Evolutionary conservation across 2,888 invertebrate genomes (phyloP).

Genomic region (Torymus auratus): DNA sequence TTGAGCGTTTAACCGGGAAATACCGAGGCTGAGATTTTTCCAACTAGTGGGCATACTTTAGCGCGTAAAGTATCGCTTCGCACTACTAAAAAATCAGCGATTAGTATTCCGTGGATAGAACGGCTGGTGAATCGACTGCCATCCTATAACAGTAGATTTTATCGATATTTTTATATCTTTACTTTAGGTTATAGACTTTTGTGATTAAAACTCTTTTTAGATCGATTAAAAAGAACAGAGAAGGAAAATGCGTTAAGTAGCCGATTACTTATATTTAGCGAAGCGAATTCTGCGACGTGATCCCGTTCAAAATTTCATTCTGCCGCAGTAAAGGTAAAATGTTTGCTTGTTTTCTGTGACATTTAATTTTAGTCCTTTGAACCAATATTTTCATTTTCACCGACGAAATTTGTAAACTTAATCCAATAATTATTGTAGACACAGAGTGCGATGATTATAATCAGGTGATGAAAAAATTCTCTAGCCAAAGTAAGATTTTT

Average conservation of each 20-base stretch:
- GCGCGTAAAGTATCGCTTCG: no score
- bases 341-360: background rate
- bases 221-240: no score
- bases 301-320: no score
- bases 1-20: no score
- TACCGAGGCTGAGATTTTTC: no score
- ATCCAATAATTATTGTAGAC: constrained; percentile 18
- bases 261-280: no score
- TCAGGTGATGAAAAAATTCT: constrained; percentile 8
- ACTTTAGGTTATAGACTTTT: background rate
- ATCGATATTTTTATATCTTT: background rate
- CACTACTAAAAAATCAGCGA: no score
- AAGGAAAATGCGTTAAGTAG: no score
- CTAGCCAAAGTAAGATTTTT: constrained; percentile 17
- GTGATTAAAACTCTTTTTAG: no score
- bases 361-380: background rate
- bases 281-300: no score
- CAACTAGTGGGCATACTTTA: no score
- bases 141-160: background rate
- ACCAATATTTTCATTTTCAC: constrained; percentile 21
- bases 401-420: constrained; percentile 12
- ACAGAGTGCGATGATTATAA: constrained; percentile 12
- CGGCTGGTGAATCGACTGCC: background rate
- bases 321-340: no score
- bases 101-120: background rate